phyloP scores from a whole-genome alignment of 2,113 vertebrate genomes.

The Loxodonta africana region DNA sequence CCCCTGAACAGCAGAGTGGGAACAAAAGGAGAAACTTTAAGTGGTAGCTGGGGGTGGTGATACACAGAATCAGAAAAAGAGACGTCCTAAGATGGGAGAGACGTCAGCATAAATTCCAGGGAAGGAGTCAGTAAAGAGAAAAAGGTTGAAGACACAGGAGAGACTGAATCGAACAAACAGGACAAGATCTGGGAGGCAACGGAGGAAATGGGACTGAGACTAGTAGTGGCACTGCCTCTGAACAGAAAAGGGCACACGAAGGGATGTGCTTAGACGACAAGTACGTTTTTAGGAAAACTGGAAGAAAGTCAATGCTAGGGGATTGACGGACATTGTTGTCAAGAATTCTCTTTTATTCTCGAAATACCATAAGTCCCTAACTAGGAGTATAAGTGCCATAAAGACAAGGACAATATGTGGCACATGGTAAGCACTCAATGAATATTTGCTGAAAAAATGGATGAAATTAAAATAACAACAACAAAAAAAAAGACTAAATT shows the following conservation, averaged over 20 bases:
- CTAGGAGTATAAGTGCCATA: background rate
- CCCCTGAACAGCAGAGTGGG: background rate
- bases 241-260: background rate
- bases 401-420: background rate
- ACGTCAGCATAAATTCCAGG: too few relatives aligned
- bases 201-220: background rate
- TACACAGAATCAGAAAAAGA: background rate
- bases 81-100: background rate
- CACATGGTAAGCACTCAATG: background rate
- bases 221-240: background rate
- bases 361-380: background rate
- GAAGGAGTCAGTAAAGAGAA: background rate
- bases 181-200: background rate
- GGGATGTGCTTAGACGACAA: background rate
- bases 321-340: background rate
- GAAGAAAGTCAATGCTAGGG: background rate
- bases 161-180: too few relatives aligned
- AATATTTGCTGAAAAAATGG: background rate
- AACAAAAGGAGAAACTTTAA: background rate
- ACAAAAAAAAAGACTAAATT: constrained; percentile 2
- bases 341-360: background rate
- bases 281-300: background rate
- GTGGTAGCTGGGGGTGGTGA: background rate
- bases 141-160: background rate
- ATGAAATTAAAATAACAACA: background rate